Percentiles rank a stretch among this genome's conserved stretches.
Conservation (phyloP, 2,113 vertebrate genomes). For the Columba janthina region DNA sequence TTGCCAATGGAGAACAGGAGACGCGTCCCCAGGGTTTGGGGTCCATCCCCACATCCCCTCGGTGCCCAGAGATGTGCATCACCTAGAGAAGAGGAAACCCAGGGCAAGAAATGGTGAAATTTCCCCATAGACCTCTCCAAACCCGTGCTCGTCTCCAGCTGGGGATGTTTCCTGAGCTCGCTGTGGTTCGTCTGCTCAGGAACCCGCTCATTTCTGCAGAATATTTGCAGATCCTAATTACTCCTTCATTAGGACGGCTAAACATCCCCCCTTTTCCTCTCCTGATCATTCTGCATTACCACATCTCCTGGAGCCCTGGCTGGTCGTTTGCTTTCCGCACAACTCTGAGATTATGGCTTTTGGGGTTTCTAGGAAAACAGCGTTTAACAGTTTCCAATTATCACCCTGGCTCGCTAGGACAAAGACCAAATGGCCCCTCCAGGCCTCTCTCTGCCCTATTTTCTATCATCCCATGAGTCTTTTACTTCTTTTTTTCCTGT, state of each 20-base stretch:
- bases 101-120: neutral
- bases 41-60: neutral
- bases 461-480: neutral
- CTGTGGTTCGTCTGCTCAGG: neutral
- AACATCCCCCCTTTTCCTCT: neutral
- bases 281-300: neutral
- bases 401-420: neutral
- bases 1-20: neutral
- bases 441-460: neutral
- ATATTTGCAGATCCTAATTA: neutral
- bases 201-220: neutral
- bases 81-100: neutral
- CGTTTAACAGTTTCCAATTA: neutral
- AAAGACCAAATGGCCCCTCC: neutral
- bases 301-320: fast-evolving
- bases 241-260: neutral
- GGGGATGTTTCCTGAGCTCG: fast-evolving
- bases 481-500: neutral
- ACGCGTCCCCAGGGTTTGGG: fast-evolving
- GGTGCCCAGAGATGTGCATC: fast-evolving
- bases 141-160: neutral
- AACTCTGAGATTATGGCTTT: neutral
- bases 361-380: neutral
- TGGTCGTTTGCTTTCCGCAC: neutral
- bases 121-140: neutral